A percentile compares a stretch with the other conserved stretches of the same genome.
Evolutionary conservation across 2,113 vertebrate genomes (phyloP).

Genomic region (Rynchops niger): DNA sequence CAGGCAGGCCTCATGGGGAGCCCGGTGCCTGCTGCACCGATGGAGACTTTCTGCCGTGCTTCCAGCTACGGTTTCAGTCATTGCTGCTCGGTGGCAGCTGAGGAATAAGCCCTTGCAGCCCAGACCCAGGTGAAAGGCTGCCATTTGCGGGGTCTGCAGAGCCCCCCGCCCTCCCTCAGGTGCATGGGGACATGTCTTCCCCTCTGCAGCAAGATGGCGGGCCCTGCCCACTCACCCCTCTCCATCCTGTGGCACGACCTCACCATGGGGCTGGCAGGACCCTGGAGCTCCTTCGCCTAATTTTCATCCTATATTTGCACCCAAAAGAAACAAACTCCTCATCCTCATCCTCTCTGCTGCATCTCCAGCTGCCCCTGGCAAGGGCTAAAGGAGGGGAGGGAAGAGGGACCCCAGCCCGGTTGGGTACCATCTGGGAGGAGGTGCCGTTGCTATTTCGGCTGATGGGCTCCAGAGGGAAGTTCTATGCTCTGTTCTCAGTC

Average conservation of each 20-base stretch:
- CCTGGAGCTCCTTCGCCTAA: accelerated
- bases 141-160: neutral
- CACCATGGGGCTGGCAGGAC: accelerated
- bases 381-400: neutral
- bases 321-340: neutral
- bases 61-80: accelerated
- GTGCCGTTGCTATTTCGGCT: neutral
- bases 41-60: neutral
- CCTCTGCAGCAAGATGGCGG: neutral
- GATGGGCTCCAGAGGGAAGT: neutral
- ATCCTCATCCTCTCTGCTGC: neutral
- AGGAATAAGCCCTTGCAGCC: neutral
- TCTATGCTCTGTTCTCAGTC: neutral
- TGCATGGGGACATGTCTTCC: no score
- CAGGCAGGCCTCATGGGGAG: neutral
- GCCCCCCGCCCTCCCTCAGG: neutral
- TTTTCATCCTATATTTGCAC: neutral
- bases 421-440: neutral
- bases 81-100: neutral
- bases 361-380: neutral
- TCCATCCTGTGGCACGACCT: neutral
- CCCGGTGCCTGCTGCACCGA: accelerated
- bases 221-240: neutral
- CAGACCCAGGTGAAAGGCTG: neutral
- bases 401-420: accelerated